Evolutionary conservation across 2,797 vertebrate genomes (phyloP).

Genomic region (Sebastes reedi): DNA sequence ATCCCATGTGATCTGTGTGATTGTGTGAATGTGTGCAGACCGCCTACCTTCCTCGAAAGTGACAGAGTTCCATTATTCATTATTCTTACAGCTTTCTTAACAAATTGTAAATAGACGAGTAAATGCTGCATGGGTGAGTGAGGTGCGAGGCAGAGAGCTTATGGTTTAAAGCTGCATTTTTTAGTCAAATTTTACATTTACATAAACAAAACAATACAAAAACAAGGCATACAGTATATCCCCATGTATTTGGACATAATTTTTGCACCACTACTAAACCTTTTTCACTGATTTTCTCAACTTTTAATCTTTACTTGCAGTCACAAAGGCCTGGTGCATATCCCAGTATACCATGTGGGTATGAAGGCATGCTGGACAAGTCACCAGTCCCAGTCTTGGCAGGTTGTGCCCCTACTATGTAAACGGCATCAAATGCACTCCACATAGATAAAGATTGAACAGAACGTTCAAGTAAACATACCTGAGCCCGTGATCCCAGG

Average conservation of each 20-base stretch:
- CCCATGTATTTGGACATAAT: not conserved
- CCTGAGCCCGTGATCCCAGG: constrained; percentile 80
- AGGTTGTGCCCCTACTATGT: not conserved
- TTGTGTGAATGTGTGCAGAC: not conserved
- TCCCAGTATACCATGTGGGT: not conserved
- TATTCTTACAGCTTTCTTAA: constrained; percentile 27
- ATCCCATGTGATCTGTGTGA: constrained; percentile 5
- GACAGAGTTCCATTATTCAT: constrained; percentile 20
- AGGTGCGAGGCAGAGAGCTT: not conserved
- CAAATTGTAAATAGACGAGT: not conserved
- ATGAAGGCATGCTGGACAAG: not conserved
- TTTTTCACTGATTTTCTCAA: not conserved
- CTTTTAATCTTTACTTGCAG: not conserved
- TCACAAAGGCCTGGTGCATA: not conserved
- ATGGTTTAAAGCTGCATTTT: not conserved
- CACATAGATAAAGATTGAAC: not conserved
- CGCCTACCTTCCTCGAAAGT: constrained; percentile 17
- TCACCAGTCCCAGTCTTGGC: not conserved
- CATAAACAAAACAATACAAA: not conserved
- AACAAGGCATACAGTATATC: not conserved
- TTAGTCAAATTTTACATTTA: not conserved
- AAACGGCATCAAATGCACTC: not conserved
- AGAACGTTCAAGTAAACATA: constrained; percentile 42
- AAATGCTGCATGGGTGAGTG: not conserved
- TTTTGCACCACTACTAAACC: not conserved